These are phyloP conservation scores for Varanus salvator DNA, from an alignment of 2,113 vertebrate species.

Conservation along the genomic window DNA sequence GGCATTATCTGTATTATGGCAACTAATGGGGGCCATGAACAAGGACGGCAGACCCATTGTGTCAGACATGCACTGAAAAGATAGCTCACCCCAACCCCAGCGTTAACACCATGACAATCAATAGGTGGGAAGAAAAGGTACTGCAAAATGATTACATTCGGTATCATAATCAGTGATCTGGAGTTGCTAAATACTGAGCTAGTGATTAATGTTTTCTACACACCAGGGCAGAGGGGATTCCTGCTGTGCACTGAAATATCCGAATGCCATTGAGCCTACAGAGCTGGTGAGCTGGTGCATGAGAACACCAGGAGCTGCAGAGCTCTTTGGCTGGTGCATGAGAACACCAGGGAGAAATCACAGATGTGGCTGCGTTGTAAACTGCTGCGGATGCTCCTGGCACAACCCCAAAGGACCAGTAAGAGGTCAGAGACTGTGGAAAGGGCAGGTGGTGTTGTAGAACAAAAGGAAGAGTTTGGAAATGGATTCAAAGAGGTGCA, in stretches of 20 bases:
- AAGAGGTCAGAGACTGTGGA: neutral
- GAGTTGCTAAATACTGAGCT: neutral
- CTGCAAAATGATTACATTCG: neutral
- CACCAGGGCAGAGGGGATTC: constrained; percentile 14
- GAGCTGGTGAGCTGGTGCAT: neutral
- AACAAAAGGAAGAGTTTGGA: neutral
- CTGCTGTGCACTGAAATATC: neutral
- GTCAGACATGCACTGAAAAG: neutral
- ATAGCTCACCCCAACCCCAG: neutral
- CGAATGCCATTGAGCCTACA: neutral
- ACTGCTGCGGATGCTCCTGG: neutral
- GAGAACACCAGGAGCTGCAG: neutral
- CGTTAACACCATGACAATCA: neutral
- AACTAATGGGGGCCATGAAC: constrained; percentile 7
- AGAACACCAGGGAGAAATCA: neutral
- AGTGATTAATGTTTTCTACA: neutral
- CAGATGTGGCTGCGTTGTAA: neutral
- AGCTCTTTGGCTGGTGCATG: neutral
- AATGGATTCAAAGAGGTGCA: neutral
- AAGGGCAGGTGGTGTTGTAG: neutral
- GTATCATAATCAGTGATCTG: neutral
- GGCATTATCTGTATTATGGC: neutral
- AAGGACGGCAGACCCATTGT: neutral
- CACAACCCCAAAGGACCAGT: neutral
- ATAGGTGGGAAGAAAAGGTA: neutral